Percentiles rank a stretch among this genome's conserved stretches.
phyloP scores from a whole-genome alignment of 1,140 invertebrate genomes.

The Pinna nobilis region DNA sequence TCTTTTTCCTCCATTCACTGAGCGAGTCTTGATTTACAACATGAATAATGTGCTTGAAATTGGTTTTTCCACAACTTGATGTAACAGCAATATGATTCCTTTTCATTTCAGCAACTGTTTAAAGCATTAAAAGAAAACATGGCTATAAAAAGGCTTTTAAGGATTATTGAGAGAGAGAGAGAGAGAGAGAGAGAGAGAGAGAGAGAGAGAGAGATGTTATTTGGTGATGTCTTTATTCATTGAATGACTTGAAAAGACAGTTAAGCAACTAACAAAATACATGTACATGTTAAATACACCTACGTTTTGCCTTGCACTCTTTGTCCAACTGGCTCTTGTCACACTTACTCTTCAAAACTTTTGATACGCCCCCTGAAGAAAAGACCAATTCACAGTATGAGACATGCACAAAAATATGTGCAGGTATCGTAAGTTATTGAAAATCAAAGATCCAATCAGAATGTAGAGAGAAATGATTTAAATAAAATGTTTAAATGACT shows the following conservation, averaged over 20 bases:
- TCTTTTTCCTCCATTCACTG: slow-evolving; percentile 12
- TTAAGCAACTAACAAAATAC: no score
- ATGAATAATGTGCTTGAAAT: slow-evolving; percentile 21
- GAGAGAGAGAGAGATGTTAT: no score
- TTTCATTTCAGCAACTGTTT: slow-evolving; percentile 24
- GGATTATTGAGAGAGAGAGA: no score
- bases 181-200: no score
- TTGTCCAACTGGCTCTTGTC: not conserved
- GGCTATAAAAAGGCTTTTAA: no score
- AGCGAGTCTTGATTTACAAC: slow-evolving; percentile 7
- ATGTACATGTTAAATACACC: no score
- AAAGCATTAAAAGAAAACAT: no score
- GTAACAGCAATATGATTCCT: slow-evolving; percentile 2
- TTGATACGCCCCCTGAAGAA: slow-evolving; percentile 7
- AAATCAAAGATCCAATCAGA: no score
- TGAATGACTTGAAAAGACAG: no score
- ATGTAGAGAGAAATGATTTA: no score
- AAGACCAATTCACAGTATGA: not conserved
- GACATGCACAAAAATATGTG: not conserved
- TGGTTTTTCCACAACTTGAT: slow-evolving; percentile 3
- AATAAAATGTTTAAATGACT: no score
- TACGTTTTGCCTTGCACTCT: not conserved
- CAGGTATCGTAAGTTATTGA: not conserved
- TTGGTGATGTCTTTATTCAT: no score
- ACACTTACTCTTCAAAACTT: slow-evolving; percentile 6